These are phyloP conservation scores for Thunnus thynnus DNA, from an alignment of 2,113 vertebrate genomes.

Conservation along the genomic window DNA sequence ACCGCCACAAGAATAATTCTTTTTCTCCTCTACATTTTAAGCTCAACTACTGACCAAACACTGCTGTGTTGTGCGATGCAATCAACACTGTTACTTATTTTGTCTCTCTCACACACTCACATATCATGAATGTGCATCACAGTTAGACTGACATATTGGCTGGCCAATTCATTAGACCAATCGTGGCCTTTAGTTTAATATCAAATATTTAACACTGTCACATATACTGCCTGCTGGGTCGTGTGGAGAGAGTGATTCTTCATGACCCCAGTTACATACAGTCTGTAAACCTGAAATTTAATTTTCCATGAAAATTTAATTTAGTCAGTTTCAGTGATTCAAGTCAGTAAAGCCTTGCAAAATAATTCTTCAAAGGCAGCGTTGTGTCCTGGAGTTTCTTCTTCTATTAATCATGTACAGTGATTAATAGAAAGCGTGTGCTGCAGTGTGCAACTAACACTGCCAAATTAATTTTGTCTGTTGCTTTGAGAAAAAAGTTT, in stretches of 20 bases:
- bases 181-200: not conserved
- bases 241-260: no score
- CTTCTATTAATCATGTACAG: not conserved
- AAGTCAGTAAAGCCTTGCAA: not conserved
- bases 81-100: not conserved
- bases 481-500: not conserved
- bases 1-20: not conserved
- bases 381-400: not conserved
- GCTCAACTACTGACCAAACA: not conserved
- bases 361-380: not conserved
- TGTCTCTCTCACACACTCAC: not conserved
- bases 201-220: not conserved
- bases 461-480: not conserved
- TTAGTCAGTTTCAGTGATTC: not conserved
- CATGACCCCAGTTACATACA: no score
- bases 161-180: not conserved
- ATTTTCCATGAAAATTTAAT: not conserved
- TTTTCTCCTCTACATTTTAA: not conserved
- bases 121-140: not conserved
- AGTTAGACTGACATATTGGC: not conserved
- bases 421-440: not conserved
- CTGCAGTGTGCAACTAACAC: not conserved
- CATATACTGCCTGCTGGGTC: no score
- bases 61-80: not conserved
- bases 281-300: no score